Base-by-base conservation (phyloP, 1,140 invertebrate genomes). In the Hylaeus volcanicus region DNA sequence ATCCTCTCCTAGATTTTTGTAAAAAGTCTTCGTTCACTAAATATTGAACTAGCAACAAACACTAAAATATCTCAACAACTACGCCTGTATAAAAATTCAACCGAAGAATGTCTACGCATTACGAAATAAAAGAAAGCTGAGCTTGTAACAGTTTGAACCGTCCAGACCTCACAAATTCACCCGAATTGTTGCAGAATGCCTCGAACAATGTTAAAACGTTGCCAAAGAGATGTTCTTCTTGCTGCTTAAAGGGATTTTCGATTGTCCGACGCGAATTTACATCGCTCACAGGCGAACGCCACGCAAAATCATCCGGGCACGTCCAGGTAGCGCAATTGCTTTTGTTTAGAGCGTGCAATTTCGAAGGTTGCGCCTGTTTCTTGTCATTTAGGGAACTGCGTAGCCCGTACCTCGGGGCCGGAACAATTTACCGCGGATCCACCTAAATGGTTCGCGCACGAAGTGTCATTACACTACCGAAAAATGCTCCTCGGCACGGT, bases 381-480 rank as follows among this genome's bases (percentile, higher is more conserved):
- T 77, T 86, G 81, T 86, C 81, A 70, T 83, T 79, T 79, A 73
- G 71, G 69, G 68, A 73, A 55, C 71, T 82, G 60, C 82, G 60
- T 81, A 83, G 60, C 70, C 66, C 71, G 73, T 73, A 85, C 83
- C 79, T 65, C 45, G 68, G 76, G 80, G 66, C 60, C 72, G 73
- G 53, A 63, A 83, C 78, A 74, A 83, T 83, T 83, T 83, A 74
- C 81, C 72, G 64, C 64, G 64, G 76, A 71, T 70, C 70, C 65
- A 51, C 56, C 84, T 86, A 86, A 86, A 86, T 86, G 85, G 56
- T 86, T 82, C 71, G 66, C 84, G 85, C 85, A 86, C 85, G 85
- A 86, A 86, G 85, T 77, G 73, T 78, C 81, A 86, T 86, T 86
- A 86, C 83, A 79, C 51, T 69, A 45, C 53, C 72, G 69, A 80